phyloP scores from a whole-genome alignment of 2,888 invertebrate species.

The Drymonia ruficornis region DNA sequence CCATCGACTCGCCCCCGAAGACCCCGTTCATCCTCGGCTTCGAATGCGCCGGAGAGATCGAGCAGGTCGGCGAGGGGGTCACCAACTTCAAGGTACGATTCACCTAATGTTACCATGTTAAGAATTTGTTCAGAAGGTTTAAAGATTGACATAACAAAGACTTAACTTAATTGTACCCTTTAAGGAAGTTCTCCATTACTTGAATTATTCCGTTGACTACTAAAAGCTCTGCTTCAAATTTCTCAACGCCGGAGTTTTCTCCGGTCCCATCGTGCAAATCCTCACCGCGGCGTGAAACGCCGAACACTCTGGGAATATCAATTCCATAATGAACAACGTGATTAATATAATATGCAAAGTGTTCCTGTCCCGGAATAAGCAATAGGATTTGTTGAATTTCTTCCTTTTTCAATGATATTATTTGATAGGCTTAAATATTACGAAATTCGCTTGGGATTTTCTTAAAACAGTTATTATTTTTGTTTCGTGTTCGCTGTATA shows the following conservation, averaged over 20 bases:
- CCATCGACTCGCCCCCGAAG: conserved; percentile 94
- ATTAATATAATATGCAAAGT: conserved; percentile 20
- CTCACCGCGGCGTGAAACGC: conserved; percentile 23
- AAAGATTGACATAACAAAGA: no score
- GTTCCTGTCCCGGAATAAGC: conserved; percentile 11
- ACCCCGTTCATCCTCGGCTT: conserved; percentile 95
- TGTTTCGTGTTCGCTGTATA: background rate
- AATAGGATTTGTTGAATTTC: conserved; percentile 28
- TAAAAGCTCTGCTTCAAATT: background rate
- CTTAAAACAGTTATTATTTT: background rate
- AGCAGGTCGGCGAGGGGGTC: conserved; percentile 91
- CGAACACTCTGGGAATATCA: conserved; percentile 27
- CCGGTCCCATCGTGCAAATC: background rate
- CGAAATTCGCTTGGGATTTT: background rate
- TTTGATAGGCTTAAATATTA: background rate
- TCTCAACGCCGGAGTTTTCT: background rate
- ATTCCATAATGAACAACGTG: conserved; percentile 31
- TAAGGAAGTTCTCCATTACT: background rate
- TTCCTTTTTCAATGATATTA: conserved; percentile 14
- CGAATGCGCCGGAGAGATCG: conserved; percentile 94
- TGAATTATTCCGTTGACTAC: background rate
- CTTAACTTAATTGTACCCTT: background rate
- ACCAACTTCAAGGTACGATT: conserved; percentile 89
- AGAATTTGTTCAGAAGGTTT: no score
- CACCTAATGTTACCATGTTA: background rate